Evolutionary conservation across 2,113 vertebrate species (phyloP), one percentile per base, ranked within the genome.

Genomic region (Nesogale talazaci): DNA sequence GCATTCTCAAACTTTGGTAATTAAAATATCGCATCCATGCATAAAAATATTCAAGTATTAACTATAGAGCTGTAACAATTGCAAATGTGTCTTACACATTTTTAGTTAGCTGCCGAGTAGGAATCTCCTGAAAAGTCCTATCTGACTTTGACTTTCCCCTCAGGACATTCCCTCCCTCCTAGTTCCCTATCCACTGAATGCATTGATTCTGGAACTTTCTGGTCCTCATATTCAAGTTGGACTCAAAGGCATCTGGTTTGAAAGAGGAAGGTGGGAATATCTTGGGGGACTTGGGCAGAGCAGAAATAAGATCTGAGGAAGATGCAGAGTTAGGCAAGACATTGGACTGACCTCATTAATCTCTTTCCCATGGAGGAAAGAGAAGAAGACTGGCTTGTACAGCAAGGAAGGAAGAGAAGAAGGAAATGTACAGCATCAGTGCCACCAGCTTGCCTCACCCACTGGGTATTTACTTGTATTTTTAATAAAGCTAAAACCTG

Each of bases 401-500:
- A n/a, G n/a, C n/a, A n/a, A n/a, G n/a, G n/a, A n/a, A n/a, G n/a
- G n/a, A n/a, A n/a, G n/a, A n/a, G n/a, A n/a, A n/a, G n/a, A n/a
- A 74, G 84, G 57, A 52, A 78, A 52, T 78, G 23, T 57, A 23
- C 0, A 77, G 31, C 3, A 19, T 80, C 22, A 9, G 0, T 34
- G 29, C 40, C 34, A 46, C 29, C 38, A 40, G 29, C 78, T 40
- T 36, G 9, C 38, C 27, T 91, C 6, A 75, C 34, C 31, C 2
- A 4, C 9, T 34, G 29, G 29, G 19, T 19, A 2, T 17, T 88
- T 83, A 23, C 38, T 80, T 88, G 29, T 29, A n/a, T 78, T 52
- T 52, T 70, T 94, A 42, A 70, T 67, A n/a, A 93, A 72, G 12
- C 80, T 82, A 91, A 79, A 92, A 77, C 16, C 12, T 76, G 34